Percentiles rank a stretch among this genome's conserved stretches.
Evolutionary conservation across 2,797 vertebrate species (phyloP).

Genomic region (Nasua narica): DNA sequence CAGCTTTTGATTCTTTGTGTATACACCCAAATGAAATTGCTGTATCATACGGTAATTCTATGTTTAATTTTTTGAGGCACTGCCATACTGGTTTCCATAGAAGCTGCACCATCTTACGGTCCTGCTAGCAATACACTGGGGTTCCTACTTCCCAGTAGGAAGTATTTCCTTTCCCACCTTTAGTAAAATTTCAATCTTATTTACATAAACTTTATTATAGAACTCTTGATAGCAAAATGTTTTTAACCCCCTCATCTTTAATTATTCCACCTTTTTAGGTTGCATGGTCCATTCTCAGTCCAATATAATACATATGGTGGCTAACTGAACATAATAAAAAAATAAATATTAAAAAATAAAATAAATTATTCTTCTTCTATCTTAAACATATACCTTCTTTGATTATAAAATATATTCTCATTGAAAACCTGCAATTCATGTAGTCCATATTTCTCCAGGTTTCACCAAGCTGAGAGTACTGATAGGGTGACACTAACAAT

Average conservation of each 20-base stretch:
- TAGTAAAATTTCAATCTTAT: constrained; percentile 1
- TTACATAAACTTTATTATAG: constrained; percentile 22
- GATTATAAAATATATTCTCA: background rate
- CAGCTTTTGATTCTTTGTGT: background rate
- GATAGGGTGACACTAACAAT: background rate
- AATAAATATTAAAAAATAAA: no score
- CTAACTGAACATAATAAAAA: no score
- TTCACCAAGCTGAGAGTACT: background rate
- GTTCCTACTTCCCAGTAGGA: background rate
- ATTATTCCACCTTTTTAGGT: constrained; percentile 18
- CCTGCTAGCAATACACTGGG: background rate
- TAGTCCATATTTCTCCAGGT: background rate
- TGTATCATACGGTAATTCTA: background rate
- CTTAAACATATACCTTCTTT: background rate
- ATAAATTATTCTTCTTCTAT: background rate
- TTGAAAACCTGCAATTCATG: background rate
- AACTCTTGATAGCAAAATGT: background rate
- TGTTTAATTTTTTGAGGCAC: background rate
- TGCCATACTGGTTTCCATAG: background rate
- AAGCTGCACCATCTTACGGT: background rate
- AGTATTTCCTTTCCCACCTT: background rate
- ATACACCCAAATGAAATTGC: background rate
- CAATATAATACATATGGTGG: background rate
- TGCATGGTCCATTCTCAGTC: background rate
- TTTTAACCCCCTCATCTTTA: background rate